A percentile compares a stretch with the other conserved stretches of the same genome.
Evolutionary conservation across 2,797 vertebrate species (phyloP).

Genomic region (Rhincodon typus): DNA sequence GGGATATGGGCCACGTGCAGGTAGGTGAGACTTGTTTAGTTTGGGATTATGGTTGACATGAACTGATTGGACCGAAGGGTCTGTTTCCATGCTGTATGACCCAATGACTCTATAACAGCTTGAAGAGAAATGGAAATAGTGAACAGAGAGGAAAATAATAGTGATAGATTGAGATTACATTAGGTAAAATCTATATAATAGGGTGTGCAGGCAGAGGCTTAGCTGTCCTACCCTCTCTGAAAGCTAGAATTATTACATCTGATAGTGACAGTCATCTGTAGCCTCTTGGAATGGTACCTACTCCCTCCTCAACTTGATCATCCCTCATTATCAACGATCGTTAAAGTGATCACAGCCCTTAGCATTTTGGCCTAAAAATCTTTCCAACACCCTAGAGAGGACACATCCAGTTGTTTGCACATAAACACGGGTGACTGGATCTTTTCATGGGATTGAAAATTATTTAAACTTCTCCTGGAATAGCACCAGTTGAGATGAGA

Average conservation of each 20-base stretch:
- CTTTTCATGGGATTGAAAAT: background rate
- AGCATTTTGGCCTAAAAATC: too few relatives aligned
- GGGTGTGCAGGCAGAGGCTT: background rate
- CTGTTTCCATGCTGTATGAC: too few relatives aligned
- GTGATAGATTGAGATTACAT: background rate
- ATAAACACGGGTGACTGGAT: background rate
- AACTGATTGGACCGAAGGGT: too few relatives aligned
- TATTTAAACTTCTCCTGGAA: background rate
- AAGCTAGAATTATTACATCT: background rate
- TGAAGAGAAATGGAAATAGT: background rate
- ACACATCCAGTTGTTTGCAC: background rate
- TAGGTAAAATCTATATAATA: background rate
- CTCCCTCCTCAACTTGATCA: background rate
- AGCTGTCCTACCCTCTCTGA: background rate
- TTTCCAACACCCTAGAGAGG: too few relatives aligned
- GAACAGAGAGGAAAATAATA: background rate
- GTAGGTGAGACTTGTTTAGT: too few relatives aligned
- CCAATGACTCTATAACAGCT: background rate
- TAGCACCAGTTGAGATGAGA: background rate
- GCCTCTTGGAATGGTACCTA: background rate
- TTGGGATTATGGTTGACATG: too few relatives aligned
- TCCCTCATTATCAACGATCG: too few relatives aligned
- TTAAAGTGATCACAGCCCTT: too few relatives aligned
- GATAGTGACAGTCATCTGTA: background rate
- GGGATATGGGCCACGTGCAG: too few relatives aligned